A percentile compares a stretch with the other conserved stretches of the same genome.
Evolutionary conservation across 2,113 vertebrate species (phyloP).

Genomic region (Psammodynastes pulverulentus): DNA sequence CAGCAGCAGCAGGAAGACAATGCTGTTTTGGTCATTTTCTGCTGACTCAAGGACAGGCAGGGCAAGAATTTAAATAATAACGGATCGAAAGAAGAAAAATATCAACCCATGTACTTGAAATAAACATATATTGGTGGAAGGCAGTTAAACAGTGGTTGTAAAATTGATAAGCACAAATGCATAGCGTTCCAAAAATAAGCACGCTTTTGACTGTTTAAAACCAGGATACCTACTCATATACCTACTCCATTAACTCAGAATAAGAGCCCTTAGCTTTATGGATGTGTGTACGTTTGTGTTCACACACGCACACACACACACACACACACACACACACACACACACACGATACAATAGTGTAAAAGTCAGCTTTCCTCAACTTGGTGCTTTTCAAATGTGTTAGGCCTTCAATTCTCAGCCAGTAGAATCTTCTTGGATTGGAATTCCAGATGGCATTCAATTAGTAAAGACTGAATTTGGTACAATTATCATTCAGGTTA

Average conservation of each 20-base stretch:
- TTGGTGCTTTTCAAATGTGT: background rate
- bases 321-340: no score
- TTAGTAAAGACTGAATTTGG: background rate
- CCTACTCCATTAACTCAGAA: background rate
- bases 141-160: background rate
- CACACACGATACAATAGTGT: background rate
- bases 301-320: no score
- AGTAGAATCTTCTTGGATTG: background rate
- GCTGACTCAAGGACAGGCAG: background rate
- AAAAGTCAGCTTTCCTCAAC: background rate
- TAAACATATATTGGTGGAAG: background rate
- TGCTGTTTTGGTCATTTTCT: background rate
- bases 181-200: background rate
- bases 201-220: background rate
- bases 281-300: no score
- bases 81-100: background rate
- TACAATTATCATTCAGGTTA: background rate
- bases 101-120: background rate
- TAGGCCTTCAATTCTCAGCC: background rate
- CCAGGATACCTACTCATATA: background rate
- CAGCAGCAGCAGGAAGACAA: background rate
- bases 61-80: background rate
- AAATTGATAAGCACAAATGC: background rate
- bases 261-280: background rate
- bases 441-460: background rate